These are phyloP conservation scores for Atopsyche davidsoni DNA, from an alignment of 1,140 invertebrate species.

Conservation along the genomic window DNA sequence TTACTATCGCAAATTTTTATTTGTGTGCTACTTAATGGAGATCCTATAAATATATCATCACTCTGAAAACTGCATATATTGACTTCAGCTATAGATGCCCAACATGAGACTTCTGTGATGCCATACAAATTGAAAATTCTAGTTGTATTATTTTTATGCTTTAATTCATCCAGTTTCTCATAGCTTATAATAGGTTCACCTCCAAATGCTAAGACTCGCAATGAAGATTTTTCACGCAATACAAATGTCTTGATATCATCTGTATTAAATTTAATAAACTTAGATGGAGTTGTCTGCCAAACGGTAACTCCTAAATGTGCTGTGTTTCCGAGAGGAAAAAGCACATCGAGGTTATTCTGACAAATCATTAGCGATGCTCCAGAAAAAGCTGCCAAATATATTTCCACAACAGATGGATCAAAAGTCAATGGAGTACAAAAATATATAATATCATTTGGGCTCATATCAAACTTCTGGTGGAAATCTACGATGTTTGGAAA, in stretches of 20 bases:
- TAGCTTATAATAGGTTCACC: constrained; percentile 54
- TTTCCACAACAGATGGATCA: constrained; percentile 75
- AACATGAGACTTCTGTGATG: constrained; percentile 78
- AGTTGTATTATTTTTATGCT: constrained; percentile 47
- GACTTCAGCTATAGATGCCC: constrained; percentile 63
- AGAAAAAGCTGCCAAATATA: constrained; percentile 60
- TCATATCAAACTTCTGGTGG: constrained; percentile 48
- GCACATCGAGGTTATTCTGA: constrained; percentile 45
- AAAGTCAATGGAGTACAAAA: constrained; percentile 71
- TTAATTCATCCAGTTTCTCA: constrained; percentile 43
- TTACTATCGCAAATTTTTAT: constrained; percentile 46
- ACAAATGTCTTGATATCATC: constrained; percentile 51
- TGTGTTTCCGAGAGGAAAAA: constrained; percentile 39
- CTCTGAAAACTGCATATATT: constrained; percentile 35
- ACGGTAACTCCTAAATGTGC: constrained; percentile 52
- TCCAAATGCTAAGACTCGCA: constrained; percentile 56
- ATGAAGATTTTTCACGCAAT: constrained; percentile 45
- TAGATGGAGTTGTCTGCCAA: constrained; percentile 72
- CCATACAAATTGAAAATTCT: constrained; percentile 74
- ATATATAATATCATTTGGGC: constrained; percentile 57
- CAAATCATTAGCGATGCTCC: constrained; percentile 60
- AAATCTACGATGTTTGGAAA: constrained; percentile 58
- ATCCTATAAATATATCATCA: constrained; percentile 50
- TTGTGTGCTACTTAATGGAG: constrained; percentile 55
- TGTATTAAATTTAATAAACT: constrained; percentile 55